Percentiles rank a stretch among this genome's conserved stretches.
Conservation (phyloP, 2,888 invertebrate genomes). For the Phortica magna region DNA sequence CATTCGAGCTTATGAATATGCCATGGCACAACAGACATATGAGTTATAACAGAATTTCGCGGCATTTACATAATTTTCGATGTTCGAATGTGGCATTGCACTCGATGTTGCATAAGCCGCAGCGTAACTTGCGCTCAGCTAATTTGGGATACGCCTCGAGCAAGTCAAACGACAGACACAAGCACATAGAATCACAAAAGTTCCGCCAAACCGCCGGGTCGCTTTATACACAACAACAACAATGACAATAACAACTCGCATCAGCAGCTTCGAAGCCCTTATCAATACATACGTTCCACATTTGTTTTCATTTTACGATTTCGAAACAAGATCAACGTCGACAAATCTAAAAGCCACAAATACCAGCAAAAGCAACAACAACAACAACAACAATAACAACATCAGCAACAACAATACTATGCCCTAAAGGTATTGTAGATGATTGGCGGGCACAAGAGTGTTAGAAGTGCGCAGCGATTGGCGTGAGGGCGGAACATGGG, state of each 20-base stretch:
- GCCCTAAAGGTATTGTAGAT: conserved; percentile 39
- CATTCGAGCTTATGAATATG: too few species aligned
- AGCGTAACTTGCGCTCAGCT: conserved; percentile 7
- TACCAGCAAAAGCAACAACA: conserved; percentile 55
- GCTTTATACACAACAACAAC: conserved; percentile 9
- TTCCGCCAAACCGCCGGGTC: too few species aligned
- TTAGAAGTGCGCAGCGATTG: not conserved
- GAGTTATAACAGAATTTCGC: too few species aligned
- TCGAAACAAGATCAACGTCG: conserved; percentile 69
- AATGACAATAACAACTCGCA: conserved; percentile 62
- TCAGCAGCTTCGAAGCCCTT: conserved; percentile 40
- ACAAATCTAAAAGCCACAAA: conserved; percentile 69
- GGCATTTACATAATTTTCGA: too few species aligned
- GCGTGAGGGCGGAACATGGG: not conserved
- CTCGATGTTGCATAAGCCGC: not conserved
- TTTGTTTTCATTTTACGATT: conserved; percentile 71
- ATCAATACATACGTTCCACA: conserved; percentile 65
- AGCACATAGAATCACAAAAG: conserved; percentile 3
- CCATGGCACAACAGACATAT: too few species aligned
- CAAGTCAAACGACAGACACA: not conserved
- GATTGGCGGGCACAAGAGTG: conserved; percentile 40
- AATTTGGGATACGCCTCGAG: conserved; percentile 5
- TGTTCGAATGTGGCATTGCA: too few species aligned
- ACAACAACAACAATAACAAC: conserved; percentile 36
- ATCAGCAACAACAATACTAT: conserved; percentile 55